These are phyloP conservation scores for Digitonthophagus gazella DNA, from an alignment of 2,888 invertebrate species.

Conservation along the genomic window DNA sequence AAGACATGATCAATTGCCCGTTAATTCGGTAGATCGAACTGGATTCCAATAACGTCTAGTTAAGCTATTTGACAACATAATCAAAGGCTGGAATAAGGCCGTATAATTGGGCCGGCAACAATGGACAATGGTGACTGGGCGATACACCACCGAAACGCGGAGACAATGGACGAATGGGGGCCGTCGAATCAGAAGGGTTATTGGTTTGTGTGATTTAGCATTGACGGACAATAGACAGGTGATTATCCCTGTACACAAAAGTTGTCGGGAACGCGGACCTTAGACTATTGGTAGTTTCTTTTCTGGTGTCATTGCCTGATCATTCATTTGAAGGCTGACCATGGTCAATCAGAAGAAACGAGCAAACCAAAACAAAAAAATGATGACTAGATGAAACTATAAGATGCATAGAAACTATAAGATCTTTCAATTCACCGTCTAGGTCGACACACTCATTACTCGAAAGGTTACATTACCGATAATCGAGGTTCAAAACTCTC, in stretches of 20 bases:
- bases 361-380: not conserved
- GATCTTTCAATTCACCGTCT: not conserved
- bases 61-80: slow-evolving; percentile 28
- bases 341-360: not conserved
- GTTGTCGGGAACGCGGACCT: not conserved
- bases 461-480: not conserved
- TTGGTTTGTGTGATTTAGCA: not conserved
- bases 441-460: not conserved
- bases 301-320: not conserved
- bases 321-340: not conserved
- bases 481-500: not conserved
- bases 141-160: slow-evolving; percentile 15
- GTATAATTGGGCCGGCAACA: slow-evolving; percentile 22
- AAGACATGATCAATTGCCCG: not conserved
- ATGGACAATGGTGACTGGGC: slow-evolving; percentile 26
- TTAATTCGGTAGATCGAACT: not conserved
- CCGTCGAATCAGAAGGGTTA: not conserved
- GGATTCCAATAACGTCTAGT: slow-evolving; percentile 17
- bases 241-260: not conserved
- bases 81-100: slow-evolving; percentile 21
- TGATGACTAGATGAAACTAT: not conserved
- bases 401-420: not conserved
- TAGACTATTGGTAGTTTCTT: not conserved
- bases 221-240: not conserved
- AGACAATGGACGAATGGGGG: not conserved